Evolutionary conservation across 2,888 invertebrate species (phyloP).

Genomic region (Phortica okadai): DNA sequence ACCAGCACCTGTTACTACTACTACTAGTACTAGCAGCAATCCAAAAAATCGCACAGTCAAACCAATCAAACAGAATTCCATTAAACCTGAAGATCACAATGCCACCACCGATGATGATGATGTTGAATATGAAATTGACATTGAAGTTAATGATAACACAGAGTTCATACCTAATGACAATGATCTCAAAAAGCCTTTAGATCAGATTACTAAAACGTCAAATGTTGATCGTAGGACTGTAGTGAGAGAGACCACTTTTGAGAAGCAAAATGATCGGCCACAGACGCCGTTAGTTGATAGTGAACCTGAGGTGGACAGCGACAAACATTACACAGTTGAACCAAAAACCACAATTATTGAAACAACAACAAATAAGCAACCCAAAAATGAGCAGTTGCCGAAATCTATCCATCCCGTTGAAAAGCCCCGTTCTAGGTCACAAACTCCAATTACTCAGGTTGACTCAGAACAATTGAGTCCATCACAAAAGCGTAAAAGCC

Average conservation of each 20-base stretch:
- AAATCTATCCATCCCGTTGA: background rate
- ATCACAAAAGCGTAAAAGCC: background rate
- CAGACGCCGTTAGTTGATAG: background rate
- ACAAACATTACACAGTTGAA: slow-evolving; percentile 7
- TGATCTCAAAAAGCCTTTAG: slow-evolving; percentile 36
- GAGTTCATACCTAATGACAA: background rate
- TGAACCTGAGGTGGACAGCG: background rate
- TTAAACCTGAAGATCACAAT: slow-evolving; percentile 42
- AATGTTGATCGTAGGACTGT: slow-evolving; percentile 61
- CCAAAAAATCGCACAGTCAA: slow-evolving; percentile 52
- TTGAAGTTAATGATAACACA: background rate
- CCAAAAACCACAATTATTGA: background rate
- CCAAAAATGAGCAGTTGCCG: background rate
- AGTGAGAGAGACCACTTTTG: slow-evolving; percentile 63
- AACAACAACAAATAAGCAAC: background rate
- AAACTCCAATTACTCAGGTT: slow-evolving; percentile 36
- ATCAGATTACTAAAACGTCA: slow-evolving; percentile 57
- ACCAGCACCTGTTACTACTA: slow-evolving; percentile 51
- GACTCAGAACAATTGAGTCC: background rate
- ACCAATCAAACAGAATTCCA: slow-evolving; percentile 49
- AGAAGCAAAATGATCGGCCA: slow-evolving; percentile 40
- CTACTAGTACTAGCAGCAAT: slow-evolving; percentile 43
- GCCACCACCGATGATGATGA: slow-evolving; percentile 38
- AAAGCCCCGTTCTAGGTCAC: slow-evolving; percentile 8
- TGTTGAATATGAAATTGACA: background rate